A percentile compares a stretch with the other conserved stretches of the same genome.
Conservation (phyloP, 2,888 invertebrate genomes). For the Pheosia gnoma region DNA sequence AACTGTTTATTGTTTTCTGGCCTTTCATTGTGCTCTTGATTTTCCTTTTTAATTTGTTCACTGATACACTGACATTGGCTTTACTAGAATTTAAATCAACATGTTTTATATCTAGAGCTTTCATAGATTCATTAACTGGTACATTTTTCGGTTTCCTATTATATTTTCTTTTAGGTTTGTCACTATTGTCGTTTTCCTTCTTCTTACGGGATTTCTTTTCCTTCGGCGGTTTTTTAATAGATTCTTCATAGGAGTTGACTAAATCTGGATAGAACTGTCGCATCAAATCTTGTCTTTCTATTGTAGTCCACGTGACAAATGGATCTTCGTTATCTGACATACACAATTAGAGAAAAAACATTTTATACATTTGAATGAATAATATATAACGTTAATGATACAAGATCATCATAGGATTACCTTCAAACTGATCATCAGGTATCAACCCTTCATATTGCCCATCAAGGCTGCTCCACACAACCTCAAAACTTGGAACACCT, state of each 20-base stretch:
- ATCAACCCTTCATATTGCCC: constrained; percentile 84
- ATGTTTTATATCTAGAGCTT: constrained; percentile 47
- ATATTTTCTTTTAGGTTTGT: constrained; percentile 70
- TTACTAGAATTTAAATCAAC: constrained; percentile 53
- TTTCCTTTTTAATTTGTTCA: constrained; percentile 73
- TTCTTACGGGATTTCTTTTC: constrained; percentile 63
- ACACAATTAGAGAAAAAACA: constrained; percentile 14
- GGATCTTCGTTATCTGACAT: constrained; percentile 71
- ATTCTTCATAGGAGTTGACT: constrained; percentile 83
- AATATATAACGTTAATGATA: too few relatives aligned
- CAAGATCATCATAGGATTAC: constrained; percentile 36
- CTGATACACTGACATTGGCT: constrained; percentile 64
- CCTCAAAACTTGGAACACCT: constrained; percentile 88
- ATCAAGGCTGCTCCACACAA: constrained; percentile 87
- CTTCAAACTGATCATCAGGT: constrained; percentile 84
- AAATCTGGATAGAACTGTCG: constrained; percentile 85
- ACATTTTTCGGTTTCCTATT: constrained; percentile 59
- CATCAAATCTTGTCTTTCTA: constrained; percentile 87
- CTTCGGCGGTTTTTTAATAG: constrained; percentile 80
- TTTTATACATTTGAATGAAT: too few relatives aligned
- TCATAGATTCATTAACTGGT: constrained; percentile 40
- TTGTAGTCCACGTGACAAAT: constrained; percentile 85
- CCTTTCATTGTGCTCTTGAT: constrained; percentile 55
- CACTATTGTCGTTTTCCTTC: constrained; percentile 53
- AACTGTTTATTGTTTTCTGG: constrained; percentile 73